Percentiles rank a stretch among this genome's conserved stretches.
phyloP scores from a whole-genome alignment of 2,797 vertebrate genomes.

The Clangula hyemalis region DNA sequence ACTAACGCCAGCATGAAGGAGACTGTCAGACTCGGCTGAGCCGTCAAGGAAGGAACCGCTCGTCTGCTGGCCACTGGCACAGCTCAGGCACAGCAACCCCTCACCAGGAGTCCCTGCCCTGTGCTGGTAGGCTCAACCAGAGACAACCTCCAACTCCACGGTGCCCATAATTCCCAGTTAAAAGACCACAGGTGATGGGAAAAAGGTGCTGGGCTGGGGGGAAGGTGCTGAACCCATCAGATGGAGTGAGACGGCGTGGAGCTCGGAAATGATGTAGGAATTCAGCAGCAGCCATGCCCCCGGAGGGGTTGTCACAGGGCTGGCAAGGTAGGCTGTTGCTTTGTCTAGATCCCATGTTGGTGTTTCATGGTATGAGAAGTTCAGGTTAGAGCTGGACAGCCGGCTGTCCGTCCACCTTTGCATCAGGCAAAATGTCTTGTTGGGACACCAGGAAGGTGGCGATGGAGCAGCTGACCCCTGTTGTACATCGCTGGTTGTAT shows the following conservation, averaged over 20 bases:
- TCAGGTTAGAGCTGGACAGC: not conserved
- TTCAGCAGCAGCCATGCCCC: not conserved
- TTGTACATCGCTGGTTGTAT: accelerated
- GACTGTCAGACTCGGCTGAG: not conserved
- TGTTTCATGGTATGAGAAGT: not conserved
- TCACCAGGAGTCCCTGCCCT: not conserved
- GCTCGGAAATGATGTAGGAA: not conserved
- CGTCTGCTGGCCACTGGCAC: not conserved
- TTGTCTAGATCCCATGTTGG: not conserved
- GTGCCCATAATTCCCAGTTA: accelerated
- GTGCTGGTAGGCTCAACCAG: not conserved
- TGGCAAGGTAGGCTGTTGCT: not conserved
- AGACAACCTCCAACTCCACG: not conserved
- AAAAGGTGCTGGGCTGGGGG: not conserved
- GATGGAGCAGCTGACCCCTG: not conserved
- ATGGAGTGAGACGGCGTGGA: not conserved
- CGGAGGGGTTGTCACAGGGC: accelerated
- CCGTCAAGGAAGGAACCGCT: not conserved
- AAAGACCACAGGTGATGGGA: not conserved
- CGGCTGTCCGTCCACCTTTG: accelerated
- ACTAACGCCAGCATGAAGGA: not conserved
- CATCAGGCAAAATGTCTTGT: not conserved
- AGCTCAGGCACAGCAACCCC: not conserved
- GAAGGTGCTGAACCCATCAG: not conserved
- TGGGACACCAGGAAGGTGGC: accelerated